These are phyloP conservation scores for Dryoscopus gambensis DNA, from an alignment of 2,113 vertebrate species.

Conservation along the genomic window DNA sequence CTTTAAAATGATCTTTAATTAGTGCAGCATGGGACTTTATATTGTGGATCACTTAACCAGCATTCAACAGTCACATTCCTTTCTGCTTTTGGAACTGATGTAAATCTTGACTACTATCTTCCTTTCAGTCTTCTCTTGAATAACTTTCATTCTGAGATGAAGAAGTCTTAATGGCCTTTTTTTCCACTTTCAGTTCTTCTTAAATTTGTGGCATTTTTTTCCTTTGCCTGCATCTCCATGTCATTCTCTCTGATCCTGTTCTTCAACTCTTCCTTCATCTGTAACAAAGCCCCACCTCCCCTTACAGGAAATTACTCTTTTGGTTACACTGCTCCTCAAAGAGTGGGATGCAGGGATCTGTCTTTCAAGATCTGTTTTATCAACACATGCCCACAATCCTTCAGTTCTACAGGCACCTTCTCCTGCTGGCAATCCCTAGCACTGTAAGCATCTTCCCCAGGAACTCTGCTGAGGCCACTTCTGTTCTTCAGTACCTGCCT, in stretches of 20 bases:
- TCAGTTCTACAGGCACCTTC: not conserved
- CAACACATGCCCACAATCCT: not conserved
- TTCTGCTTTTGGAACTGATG: not conserved
- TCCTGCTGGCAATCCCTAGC: not conserved
- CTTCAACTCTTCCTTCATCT: not conserved
- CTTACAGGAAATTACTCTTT: not conserved
- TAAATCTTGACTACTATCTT: not conserved
- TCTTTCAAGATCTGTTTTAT: not conserved
- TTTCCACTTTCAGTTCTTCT: not conserved
- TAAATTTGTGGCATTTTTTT: not conserved
- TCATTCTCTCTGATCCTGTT: not conserved
- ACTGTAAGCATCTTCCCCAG: not conserved
- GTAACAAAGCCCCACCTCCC: accelerated
- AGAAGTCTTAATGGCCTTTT: not conserved
- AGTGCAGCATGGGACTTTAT: not conserved
- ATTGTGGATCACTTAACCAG: not conserved
- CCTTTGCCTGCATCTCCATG: not conserved
- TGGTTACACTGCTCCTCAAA: not conserved
- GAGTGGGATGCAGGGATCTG: not conserved
- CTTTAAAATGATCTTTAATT: not conserved
- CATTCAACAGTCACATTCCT: not conserved
- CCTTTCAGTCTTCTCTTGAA: not conserved
- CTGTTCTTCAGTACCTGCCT: not conserved
- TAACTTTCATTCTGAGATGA: not conserved
- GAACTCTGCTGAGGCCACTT: not conserved